Evolutionary conservation across 2,888 invertebrate species (phyloP).

Genomic region (Conistra vaccinii): DNA sequence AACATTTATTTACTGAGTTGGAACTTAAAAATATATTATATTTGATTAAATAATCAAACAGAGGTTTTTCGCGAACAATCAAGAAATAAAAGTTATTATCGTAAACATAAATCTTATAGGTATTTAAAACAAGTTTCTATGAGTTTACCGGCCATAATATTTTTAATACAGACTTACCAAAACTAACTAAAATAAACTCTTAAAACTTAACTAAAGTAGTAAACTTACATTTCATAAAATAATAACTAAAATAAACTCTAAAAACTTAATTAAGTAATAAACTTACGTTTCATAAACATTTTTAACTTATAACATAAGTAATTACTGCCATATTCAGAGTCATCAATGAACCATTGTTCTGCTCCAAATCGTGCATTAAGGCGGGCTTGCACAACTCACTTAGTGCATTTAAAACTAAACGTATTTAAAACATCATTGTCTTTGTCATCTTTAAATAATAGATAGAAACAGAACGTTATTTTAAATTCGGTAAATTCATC

Average conservation of each 20-base stretch:
- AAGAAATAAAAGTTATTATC: not conserved
- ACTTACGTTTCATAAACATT: slow-evolving; percentile 35
- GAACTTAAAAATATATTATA: not conserved
- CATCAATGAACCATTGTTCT: slow-evolving; percentile 2
- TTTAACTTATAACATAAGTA: slow-evolving; percentile 9
- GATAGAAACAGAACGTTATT: not conserved
- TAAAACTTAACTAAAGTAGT: slow-evolving; percentile 35
- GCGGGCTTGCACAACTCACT: too few relatives aligned
- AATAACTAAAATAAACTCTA: slow-evolving; percentile 48
- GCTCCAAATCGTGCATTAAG: not conserved
- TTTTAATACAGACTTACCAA: slow-evolving; percentile 34
- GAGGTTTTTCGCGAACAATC: not conserved
- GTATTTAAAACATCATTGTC: not conserved
- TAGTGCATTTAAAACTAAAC: not conserved
- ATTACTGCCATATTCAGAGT: not conserved
- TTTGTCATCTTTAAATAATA: not conserved
- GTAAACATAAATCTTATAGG: not conserved
- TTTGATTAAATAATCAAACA: not conserved
- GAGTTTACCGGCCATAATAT: not conserved
- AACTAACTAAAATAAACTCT: slow-evolving; percentile 49
- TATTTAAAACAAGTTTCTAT: slow-evolving; percentile 5
- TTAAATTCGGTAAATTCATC: not conserved
- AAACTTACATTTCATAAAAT: too few relatives aligned
- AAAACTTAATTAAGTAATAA: slow-evolving; percentile 38
- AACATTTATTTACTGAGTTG: not conserved